Percentiles rank a stretch among this genome's conserved stretches.
phyloP scores from a whole-genome alignment of 2,113 vertebrate genomes.

The Hymenochirus boettgeri region DNA sequence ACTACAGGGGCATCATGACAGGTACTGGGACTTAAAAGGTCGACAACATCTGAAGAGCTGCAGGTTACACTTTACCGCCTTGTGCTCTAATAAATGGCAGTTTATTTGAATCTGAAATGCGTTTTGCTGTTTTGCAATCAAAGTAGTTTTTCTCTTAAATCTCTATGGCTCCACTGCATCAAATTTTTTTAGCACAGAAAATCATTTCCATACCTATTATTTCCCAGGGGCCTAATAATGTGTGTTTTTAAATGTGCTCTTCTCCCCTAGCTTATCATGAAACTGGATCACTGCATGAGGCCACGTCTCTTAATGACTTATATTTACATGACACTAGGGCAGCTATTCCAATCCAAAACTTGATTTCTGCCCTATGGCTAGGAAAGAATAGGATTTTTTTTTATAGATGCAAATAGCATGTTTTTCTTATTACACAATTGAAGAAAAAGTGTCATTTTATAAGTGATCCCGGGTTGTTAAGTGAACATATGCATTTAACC shows the following conservation, averaged over 20 bases:
- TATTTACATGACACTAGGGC: slow-evolving; percentile 40
- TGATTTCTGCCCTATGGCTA: slow-evolving; percentile 29
- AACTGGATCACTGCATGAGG: slow-evolving; percentile 31
- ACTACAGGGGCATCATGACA: too few species aligned
- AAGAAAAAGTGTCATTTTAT: too few species aligned
- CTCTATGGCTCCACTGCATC: background rate
- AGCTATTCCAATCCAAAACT: slow-evolving; percentile 24
- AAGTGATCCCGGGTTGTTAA: too few species aligned
- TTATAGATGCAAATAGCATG: slow-evolving; percentile 13
- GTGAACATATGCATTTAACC: too few species aligned
- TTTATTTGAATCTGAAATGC: too few species aligned
- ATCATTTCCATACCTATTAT: slow-evolving; percentile 35
- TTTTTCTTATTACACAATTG: too few species aligned
- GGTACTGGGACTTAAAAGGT: too few species aligned
- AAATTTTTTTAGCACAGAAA: slow-evolving; percentile 9
- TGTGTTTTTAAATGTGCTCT: slow-evolving; percentile 29
- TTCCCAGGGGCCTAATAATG: slow-evolving; percentile 28
- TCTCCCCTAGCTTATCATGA: slow-evolving; percentile 20
- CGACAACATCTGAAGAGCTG: too few species aligned
- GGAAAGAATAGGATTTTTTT: slow-evolving; percentile 16
- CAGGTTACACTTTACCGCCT: too few species aligned
- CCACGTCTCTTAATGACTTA: slow-evolving; percentile 33
- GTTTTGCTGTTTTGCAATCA: too few species aligned
- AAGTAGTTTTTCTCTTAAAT: too few species aligned
- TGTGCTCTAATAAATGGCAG: too few species aligned